A percentile compares a stretch with the other conserved stretches of the same genome.
These are phyloP conservation scores for Metallyticus violacea DNA, from an alignment of 2,888 invertebrate genomes.

Conservation along the genomic window DNA sequence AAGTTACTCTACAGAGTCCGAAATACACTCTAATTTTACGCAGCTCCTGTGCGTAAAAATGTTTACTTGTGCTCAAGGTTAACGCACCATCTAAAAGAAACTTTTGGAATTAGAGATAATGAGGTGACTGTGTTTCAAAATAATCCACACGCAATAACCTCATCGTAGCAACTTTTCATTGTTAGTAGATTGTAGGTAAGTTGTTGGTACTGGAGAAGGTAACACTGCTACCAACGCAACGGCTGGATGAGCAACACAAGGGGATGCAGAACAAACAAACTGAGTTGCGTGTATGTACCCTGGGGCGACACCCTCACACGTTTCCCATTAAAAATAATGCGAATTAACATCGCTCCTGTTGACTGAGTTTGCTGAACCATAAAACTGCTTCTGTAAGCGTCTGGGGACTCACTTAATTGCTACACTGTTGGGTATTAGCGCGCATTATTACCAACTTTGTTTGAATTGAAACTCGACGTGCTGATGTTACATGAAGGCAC, in stretches of 20 bases:
- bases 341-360: not conserved
- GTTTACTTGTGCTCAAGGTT: no score
- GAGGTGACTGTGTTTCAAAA: no score
- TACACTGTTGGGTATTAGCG: not conserved
- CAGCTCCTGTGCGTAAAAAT: no score
- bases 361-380: not conserved
- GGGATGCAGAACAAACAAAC: not conserved
- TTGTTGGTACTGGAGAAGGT: not conserved
- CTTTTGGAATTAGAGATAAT: no score
- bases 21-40: no score
- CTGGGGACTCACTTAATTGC: not conserved
- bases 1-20: no score
- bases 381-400: not conserved
- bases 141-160: no score
- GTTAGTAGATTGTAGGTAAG: not conserved
- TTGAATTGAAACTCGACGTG: not conserved
- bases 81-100: no score
- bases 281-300: not conserved
- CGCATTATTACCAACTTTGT: not conserved
- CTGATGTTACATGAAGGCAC: not conserved
- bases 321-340: not conserved
- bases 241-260: not conserved
- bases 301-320: not conserved
- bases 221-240: not conserved
- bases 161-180: no score